Evolutionary conservation across 1,140 invertebrate species (phyloP).

Genomic region (Babylonia areolata): DNA sequence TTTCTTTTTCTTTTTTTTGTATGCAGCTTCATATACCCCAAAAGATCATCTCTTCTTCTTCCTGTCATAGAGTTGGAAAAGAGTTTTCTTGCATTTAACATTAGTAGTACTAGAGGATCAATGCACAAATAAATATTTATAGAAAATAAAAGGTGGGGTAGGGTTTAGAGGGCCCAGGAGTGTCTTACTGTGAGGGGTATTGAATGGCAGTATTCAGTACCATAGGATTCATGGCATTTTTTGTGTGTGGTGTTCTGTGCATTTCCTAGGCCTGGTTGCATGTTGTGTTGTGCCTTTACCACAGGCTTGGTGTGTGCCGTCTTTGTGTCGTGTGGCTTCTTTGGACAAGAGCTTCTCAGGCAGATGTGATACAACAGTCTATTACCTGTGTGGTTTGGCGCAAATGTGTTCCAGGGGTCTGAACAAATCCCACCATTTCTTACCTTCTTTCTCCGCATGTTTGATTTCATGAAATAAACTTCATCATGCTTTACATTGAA

Average conservation of each 20-base stretch:
- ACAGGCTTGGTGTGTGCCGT: constrained; percentile 5
- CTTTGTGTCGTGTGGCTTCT: constrained; percentile 5
- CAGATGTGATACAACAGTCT: constrained; percentile 13
- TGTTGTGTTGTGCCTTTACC: constrained; percentile 8
- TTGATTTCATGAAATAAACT: constrained; percentile 1
- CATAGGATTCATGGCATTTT: neutral
- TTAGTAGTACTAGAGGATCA: no score
- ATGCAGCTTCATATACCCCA: no score
- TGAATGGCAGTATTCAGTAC: no score
- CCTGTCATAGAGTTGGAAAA: no score
- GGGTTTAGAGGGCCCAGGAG: no score
- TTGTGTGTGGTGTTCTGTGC: neutral
- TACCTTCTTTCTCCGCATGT: constrained; percentile 7
- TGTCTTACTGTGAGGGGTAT: no score
- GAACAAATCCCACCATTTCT: constrained; percentile 20
- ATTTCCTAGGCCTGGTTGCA: neutral
- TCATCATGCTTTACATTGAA: neutral
- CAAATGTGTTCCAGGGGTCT: neutral
- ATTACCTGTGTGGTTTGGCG: neutral
- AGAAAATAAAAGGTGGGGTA: no score
- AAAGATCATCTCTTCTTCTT: no score
- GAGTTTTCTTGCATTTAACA: no score
- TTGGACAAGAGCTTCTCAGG: constrained; percentile 5
- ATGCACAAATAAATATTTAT: no score
- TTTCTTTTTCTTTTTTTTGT: no score